These are phyloP conservation scores for Tinea semifulvella DNA, from an alignment of 2,888 invertebrate species.

Conservation along the genomic window DNA sequence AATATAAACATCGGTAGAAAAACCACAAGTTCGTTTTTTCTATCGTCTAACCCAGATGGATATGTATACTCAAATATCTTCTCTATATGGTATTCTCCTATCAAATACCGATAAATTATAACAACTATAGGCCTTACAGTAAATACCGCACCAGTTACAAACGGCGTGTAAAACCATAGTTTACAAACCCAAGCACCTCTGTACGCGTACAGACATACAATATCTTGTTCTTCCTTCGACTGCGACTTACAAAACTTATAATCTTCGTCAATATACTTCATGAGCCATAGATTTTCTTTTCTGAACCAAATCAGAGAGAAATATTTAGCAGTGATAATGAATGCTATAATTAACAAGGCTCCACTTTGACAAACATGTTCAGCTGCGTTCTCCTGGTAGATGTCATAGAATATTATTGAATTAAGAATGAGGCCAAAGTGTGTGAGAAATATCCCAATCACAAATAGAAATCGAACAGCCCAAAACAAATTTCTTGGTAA, in stretches of 20 bases:
- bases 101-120: slow-evolving; percentile 2
- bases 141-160: background rate
- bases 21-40: background rate
- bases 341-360: background rate
- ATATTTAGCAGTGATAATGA: slow-evolving; percentile 5
- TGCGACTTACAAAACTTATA: background rate
- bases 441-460: slow-evolving; percentile 5
- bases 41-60: slow-evolving; percentile 7
- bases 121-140: background rate
- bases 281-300: slow-evolving; percentile 1
- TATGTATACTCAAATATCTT: slow-evolving; percentile 9
- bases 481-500: slow-evolving; percentile 2
- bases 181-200: slow-evolving; percentile 9
- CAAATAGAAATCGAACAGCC: background rate
- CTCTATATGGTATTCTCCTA: slow-evolving; percentile 1
- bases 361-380: slow-evolving; percentile 2
- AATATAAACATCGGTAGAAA: slow-evolving; percentile 2
- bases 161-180: slow-evolving; percentile 7
- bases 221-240: background rate
- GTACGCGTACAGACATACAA: background rate
- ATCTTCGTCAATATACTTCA: slow-evolving; percentile 3
- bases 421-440: background rate
- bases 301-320: background rate
- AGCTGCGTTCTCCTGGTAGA: background rate
- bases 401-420: slow-evolving; percentile 9